A percentile compares a stretch with the other conserved stretches of the same genome.
Conservation (phyloP, 30 jellyfish, hydroid and myxozoan species). For the Aurelia sp. region DNA sequence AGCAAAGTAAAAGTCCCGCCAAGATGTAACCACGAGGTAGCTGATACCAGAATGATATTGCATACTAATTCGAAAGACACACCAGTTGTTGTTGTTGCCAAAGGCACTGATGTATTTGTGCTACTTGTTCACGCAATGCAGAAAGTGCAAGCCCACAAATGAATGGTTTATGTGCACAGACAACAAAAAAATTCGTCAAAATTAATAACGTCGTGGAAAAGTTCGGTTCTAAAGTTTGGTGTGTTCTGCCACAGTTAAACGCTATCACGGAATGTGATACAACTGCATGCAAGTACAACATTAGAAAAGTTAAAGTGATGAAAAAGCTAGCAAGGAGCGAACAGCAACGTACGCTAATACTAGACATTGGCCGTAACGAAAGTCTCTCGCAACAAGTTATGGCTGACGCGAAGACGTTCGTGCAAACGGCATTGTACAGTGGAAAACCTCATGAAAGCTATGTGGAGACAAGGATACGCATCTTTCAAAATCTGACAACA, state of each 20-base stretch:
- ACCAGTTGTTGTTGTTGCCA: not conserved
- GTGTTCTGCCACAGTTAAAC: constrained; percentile 7
- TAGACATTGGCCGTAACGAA: no score
- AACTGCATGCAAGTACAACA: no score
- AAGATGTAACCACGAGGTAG: constrained; percentile 13
- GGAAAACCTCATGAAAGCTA: no score
- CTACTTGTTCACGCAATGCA: not conserved
- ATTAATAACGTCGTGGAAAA: no score
- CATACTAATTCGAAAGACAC: not conserved
- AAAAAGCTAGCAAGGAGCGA: constrained; percentile 2
- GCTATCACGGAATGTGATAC: constrained; percentile 12
- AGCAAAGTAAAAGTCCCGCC: not conserved
- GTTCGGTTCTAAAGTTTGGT: constrained; percentile 9
- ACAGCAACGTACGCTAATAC: constrained; percentile 10
- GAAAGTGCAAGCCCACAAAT: no score
- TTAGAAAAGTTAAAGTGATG: constrained; percentile 9
- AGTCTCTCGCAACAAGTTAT: no score
- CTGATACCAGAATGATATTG: not conserved
- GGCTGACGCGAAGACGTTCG: no score
- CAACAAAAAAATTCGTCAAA: no score
- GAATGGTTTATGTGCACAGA: no score
- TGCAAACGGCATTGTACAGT: no score
- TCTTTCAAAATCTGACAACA: constrained; percentile 4
- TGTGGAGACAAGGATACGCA: no score
- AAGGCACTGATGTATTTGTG: not conserved